Conservation (phyloP, 2,113 vertebrate genomes). For the Pedetes capensis region DNA sequence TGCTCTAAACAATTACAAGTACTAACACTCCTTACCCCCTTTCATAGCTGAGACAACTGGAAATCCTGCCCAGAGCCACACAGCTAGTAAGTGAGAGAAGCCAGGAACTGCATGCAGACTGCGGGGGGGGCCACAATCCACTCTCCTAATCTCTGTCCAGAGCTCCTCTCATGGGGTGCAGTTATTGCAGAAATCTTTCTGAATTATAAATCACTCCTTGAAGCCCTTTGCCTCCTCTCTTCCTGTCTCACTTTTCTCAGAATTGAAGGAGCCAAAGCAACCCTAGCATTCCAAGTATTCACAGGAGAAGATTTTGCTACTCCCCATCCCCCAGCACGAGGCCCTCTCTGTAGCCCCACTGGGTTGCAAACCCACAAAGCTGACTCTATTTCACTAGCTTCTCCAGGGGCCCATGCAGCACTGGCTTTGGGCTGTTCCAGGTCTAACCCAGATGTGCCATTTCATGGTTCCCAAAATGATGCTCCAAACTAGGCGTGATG, state of each 20-base stretch:
- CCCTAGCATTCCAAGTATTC: background rate
- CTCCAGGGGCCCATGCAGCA: background rate
- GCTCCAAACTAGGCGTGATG: no score
- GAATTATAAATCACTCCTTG: background rate
- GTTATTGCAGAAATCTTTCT: background rate
- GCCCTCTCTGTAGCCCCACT: background rate
- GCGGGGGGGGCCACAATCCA: accelerated
- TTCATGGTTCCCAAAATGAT: background rate
- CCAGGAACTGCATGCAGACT: background rate
- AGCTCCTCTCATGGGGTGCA: accelerated
- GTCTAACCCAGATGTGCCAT: background rate
- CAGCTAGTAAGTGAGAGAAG: background rate
- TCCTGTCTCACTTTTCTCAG: background rate
- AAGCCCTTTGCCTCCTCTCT: background rate
- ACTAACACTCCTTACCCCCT: background rate
- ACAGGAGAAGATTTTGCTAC: background rate
- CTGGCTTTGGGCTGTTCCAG: background rate
- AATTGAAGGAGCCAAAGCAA: background rate
- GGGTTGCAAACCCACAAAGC: background rate
- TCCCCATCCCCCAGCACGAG: no score
- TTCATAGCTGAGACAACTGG: background rate
- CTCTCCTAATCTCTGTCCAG: background rate
- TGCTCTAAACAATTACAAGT: background rate
- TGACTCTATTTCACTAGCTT: background rate
- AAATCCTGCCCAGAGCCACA: background rate